Percentiles rank a stretch among this genome's conserved stretches.
Conservation (phyloP, 2,888 invertebrate species). For the Pachydiplax longipennis region DNA sequence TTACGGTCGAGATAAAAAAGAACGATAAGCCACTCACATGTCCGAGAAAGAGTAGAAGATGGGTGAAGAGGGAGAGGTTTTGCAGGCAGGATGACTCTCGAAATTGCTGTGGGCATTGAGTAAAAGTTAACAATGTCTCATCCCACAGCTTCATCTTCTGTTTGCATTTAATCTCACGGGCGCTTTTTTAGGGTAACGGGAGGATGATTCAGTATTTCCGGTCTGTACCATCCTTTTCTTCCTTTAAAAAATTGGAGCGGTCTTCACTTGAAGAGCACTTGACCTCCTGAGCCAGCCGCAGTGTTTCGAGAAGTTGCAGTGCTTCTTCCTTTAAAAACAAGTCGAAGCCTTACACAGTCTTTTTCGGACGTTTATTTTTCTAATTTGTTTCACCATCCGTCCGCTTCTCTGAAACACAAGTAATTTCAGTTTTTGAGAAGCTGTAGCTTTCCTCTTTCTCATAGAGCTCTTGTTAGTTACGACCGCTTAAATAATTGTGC, state of each 20-base stretch:
- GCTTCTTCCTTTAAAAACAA: background rate
- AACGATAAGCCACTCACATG: no score
- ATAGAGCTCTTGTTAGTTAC: no score
- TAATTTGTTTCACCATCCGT: no score
- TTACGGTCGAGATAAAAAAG: no score
- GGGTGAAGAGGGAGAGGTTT: no score
- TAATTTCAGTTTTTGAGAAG: no score
- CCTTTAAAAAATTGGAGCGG: background rate
- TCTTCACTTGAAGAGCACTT: background rate
- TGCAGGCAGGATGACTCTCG: background rate
- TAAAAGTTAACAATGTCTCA: background rate
- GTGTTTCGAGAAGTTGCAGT: background rate
- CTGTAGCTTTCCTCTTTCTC: no score
- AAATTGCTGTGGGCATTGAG: background rate
- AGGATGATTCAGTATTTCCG: background rate
- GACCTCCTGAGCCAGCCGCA: background rate
- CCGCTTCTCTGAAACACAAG: no score
- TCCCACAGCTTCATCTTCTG: background rate
- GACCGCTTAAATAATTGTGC: no score
- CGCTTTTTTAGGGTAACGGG: background rate
- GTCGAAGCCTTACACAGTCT: no score
- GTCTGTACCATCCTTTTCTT: background rate
- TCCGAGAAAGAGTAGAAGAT: no score
- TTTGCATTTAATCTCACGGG: background rate
- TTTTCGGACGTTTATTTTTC: no score